Evolutionary conservation across 2,888 invertebrate species (phyloP).

Genomic region (Chalcosyrphus nemorum): DNA sequence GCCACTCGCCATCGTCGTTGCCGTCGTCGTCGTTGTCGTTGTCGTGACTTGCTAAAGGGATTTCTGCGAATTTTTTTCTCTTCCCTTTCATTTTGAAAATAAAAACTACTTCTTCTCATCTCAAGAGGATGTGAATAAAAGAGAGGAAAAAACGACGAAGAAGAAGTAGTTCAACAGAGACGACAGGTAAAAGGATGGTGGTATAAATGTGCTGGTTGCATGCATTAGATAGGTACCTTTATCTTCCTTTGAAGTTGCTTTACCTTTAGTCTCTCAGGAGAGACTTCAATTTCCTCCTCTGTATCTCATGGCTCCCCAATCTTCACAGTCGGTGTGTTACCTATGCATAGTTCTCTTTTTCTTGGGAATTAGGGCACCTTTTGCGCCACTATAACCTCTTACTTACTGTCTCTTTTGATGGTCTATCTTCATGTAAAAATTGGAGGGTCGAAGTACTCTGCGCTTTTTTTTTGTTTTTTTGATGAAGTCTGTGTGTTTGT

Average conservation of each 20-base stretch:
- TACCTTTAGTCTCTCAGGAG: neutral
- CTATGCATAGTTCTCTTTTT: no score
- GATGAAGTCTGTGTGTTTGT: neutral
- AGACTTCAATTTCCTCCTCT: no score
- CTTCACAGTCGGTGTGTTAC: neutral
- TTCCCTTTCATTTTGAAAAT: neutral
- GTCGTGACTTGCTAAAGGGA: neutral
- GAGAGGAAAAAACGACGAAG: no score
- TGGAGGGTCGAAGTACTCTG: neutral
- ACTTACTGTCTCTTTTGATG: neutral
- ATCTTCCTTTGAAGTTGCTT: neutral
- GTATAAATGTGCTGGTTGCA: no score
- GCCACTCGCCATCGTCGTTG: conserved; percentile 6
- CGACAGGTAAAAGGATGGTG: no score
- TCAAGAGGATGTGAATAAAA: no score
- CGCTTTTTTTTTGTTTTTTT: neutral
- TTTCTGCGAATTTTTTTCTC: neutral
- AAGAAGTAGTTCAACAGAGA: no score
- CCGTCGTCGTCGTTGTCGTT: neutral
- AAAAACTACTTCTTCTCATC: no score
- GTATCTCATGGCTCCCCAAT: neutral
- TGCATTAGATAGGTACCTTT: neutral
- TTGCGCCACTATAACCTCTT: conserved; percentile 9
- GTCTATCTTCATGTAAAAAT: neutral
- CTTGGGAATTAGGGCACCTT: conserved; percentile 22